Evolutionary conservation across 92 coral and sea anemone genomes (phyloP).

Genomic region (Bergia puertoricense): DNA sequence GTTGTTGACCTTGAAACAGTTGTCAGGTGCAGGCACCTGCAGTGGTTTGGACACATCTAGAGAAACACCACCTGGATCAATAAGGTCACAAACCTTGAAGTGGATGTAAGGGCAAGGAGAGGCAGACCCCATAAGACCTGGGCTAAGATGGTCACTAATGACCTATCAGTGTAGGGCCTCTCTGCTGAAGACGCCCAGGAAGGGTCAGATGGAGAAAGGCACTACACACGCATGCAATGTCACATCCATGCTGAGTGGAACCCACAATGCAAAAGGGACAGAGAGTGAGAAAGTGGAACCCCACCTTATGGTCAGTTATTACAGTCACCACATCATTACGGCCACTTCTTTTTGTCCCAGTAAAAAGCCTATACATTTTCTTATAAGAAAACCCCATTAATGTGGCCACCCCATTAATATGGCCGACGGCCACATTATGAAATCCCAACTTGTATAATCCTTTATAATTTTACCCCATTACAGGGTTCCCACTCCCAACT

Average conservation of each 20-base stretch:
- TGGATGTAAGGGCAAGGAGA: not conserved
- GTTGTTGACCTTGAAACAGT: conserved; percentile 5
- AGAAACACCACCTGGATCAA: not conserved
- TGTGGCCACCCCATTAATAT: too few relatives aligned
- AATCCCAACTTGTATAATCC: too few relatives aligned
- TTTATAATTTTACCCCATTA: too few relatives aligned
- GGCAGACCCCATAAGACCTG: not conserved
- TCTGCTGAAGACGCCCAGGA: not conserved
- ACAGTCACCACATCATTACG: too few relatives aligned
- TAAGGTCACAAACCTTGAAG: not conserved
- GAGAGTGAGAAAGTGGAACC: not conserved
- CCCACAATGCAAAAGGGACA: not conserved
- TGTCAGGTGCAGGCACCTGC: not conserved
- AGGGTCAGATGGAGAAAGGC: not conserved
- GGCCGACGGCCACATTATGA: too few relatives aligned
- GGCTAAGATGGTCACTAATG: not conserved
- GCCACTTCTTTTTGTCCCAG: too few relatives aligned
- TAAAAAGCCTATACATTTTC: too few relatives aligned
- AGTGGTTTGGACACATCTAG: conserved; percentile 15
- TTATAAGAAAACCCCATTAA: too few relatives aligned
- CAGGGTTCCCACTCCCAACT: too few relatives aligned
- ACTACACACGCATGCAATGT: not conserved
- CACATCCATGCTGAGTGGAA: not conserved
- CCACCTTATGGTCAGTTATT: too few relatives aligned
- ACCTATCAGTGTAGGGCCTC: not conserved